phyloP scores from a whole-genome alignment of 2,888 invertebrate genomes.

The Chelonus formosanus region DNA sequence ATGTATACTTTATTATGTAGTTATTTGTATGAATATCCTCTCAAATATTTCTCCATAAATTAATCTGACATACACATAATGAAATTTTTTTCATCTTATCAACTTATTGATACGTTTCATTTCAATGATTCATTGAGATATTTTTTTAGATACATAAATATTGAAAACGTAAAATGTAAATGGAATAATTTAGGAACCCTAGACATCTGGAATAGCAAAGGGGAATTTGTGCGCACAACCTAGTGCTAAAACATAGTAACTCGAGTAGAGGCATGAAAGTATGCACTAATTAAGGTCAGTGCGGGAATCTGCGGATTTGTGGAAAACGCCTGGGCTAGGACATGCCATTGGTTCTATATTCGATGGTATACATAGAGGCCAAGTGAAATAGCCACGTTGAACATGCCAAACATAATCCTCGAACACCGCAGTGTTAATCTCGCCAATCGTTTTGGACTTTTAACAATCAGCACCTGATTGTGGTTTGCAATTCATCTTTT shows the following conservation, averaged over 20 bases:
- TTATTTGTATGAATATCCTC: too few relatives aligned
- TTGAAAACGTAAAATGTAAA: too few relatives aligned
- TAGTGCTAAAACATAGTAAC: slow-evolving; percentile 11
- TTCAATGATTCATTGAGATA: too few relatives aligned
- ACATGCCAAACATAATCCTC: slow-evolving; percentile 33
- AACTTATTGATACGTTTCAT: too few relatives aligned
- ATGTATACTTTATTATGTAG: too few relatives aligned
- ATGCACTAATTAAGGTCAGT: slow-evolving; percentile 60
- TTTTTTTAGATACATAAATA: too few relatives aligned
- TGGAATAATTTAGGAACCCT: too few relatives aligned
- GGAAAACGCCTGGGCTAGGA: slow-evolving; percentile 43
- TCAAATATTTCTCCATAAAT: too few relatives aligned
- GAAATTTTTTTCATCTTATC: too few relatives aligned
- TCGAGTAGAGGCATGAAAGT: slow-evolving; percentile 44
- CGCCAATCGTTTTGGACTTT: background rate
- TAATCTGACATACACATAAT: too few relatives aligned
- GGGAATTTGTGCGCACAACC: background rate
- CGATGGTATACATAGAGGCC: slow-evolving; percentile 24
- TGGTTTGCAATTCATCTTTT: background rate
- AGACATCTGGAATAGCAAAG: too few relatives aligned
- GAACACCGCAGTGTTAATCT: slow-evolving; percentile 13
- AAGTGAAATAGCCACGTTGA: slow-evolving; percentile 34
- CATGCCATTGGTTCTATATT: slow-evolving; percentile 30
- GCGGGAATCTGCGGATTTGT: slow-evolving; percentile 57
- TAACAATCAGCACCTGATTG: slow-evolving; percentile 8